Evolutionary conservation across 2,113 vertebrate genomes (phyloP), one percentile per base, ranked within the genome.

Genomic region (Connochaetes taurinus): DNA sequence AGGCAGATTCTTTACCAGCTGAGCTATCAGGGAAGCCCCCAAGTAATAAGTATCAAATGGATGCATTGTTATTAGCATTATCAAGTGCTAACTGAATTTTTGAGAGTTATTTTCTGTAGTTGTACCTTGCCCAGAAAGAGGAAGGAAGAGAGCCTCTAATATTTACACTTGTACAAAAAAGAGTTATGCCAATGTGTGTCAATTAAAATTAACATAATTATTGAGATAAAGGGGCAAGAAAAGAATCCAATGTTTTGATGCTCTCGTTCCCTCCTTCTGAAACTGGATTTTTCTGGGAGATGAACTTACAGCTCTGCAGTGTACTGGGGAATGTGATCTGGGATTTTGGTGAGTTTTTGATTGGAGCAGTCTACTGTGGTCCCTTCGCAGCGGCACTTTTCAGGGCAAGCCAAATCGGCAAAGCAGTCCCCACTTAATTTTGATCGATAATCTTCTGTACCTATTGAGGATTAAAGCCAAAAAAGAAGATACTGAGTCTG

Each of bases 341-440:
- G 99, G 98, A 99, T 99, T 99, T 99, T 99, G 98, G 97, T 99
- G 97, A 99, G 99, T 96, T 99, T 99, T 98, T 99, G 99, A 98
- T 99, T 99, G 98, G 99, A 99, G 98, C 99, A 99, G 97, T 99
- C 99, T 74, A 99, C 99, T 1, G 99, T 99, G 91, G 99, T 99
- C 57, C 99, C 99, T 98, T 99, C 99, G 90, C 99, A 99, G 84
- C 99, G 99, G 91, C 99, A 99, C 98, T 99, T 99, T 95, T 99
- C 99, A 19, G 99, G 99, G 96, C 99, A 99, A 95, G 99, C 99
- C 98, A 99, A 97, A 98, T 99, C 99, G 40, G 99, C 99, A 98
- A 99, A 99, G 98, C 99, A 99, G 98, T 99, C 99, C 84, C 99
- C 99, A 53, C 99, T 99, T 90, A 99, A 99, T 98, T 99, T 99